Evolutionary conservation across 2,113 vertebrate genomes (phyloP), one percentile per base, ranked within the genome.

Genomic region (Aplodontia rufa): DNA sequence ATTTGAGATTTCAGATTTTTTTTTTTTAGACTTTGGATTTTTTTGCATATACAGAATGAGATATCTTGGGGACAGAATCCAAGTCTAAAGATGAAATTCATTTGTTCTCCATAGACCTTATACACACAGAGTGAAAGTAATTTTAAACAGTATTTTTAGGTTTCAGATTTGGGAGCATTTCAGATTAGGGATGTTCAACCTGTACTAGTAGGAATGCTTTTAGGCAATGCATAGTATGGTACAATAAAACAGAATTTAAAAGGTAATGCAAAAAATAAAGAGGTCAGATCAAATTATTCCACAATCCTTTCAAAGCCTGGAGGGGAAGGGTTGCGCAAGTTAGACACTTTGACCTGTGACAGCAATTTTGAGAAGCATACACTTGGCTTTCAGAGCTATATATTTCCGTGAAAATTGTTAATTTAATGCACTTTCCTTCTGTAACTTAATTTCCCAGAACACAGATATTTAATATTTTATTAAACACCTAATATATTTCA

Each of bases 221-320:
- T 62, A 45, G 58, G 14, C 71, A 79, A 51, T 64, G 14, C 28
- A 87, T 51, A 42, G 26, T 80, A 10, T 74, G 35, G 45, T 62
- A 64, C 19, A 71, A 64, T 26, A 20, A n/a, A 60, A 75, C 11
- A 87, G 26, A 53, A 81, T 78, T 91, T 26, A 55, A 75, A 88
- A 95, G n/a, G 35, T 68, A 84, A 89, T 81, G 32, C 30, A 58
- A 51, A 87, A 87, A 93, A 64, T 37, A 87, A 53, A 88, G 19
- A 78, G 4, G n/a, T 40, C 49, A 62, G 60, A n/a, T 53, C 72
- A 87, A 68, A 79, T 62, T 58, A 74, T 35, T 68, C 9, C n/a
- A 42, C 12, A 11, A 68, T 83, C 9, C 53, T 94, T 83, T 83
- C 71, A 88, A 82, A 81, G 49, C 30, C 0, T 32, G 28, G 42